Evolutionary conservation across 30 jellyfish, hydroid and myxozoan genomes (phyloP), one percentile per base, ranked within the genome.

Genomic region (Cassiopea xamachana): DNA sequence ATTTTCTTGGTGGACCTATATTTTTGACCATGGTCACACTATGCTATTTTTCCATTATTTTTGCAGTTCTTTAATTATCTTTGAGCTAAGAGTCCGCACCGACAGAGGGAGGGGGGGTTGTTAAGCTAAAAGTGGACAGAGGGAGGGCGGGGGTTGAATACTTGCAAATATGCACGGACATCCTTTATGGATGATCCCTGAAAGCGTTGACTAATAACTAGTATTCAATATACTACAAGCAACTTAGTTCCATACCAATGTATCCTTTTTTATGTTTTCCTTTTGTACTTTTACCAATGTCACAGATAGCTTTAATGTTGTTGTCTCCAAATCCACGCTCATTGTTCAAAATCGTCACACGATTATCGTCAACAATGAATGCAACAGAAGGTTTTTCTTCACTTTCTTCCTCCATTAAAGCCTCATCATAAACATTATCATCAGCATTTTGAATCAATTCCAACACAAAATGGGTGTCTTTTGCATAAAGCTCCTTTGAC

Each of bases 361-460:
- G 60, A 78, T 93, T 84, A 19, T 79, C 39, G 7, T 91, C 96
- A 27, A 96, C 92, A 46, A 96, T 84, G 79, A 96, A 96, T 1
- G 97, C 96, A 71, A 91, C 94, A 4, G 99, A 61, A 1, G 99
- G 99, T 60, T 77, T 88, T 69, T 87, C 97, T 58, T 67, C 94
- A 51, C 87, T 64, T 50, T 69, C 93, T 18, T 4, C 88, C 13
- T 44, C 77, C 84, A 87, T 79, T 64, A 94, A 43, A 1, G 47
- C 73, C 16, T 75, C 94, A 17, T 93, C 89, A 76, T 94, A 96
- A 4, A 43, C 71, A 77, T 92, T 96, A 68, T 96, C 99, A 60
- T 96, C 99, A 13, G 98, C 97, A 85, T 96, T 96, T 73, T 96
- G 99, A 43, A 96, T 80, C 83, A 96, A 70, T 79, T 96, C 99